Conservation (phyloP, 2,797 vertebrate species). For the Morelia viridis region DNA sequence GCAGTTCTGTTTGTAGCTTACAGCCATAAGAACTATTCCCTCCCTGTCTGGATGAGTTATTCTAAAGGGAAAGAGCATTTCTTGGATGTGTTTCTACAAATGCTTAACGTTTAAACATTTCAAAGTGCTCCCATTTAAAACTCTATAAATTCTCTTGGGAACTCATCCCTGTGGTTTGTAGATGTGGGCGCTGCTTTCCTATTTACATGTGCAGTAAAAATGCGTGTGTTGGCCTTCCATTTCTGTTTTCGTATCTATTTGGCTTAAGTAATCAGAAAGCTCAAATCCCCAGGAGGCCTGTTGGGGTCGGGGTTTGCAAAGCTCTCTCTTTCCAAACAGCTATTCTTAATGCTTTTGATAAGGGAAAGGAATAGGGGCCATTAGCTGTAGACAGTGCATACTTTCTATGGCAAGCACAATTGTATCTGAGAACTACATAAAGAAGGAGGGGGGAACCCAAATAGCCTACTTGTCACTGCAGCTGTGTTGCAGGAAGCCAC, state of each 20-base stretch:
- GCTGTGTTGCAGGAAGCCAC: background rate
- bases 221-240: background rate
- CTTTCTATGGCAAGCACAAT: background rate
- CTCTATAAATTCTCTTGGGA: conserved; percentile 4
- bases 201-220: conserved; percentile 7
- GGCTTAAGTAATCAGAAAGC: background rate
- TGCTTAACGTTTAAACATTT: background rate
- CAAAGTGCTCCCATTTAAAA: conserved; percentile 12
- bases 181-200: background rate
- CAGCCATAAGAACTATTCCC: background rate
- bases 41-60: background rate
- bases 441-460: background rate
- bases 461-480: background rate
- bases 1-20: background rate
- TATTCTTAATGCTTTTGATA: background rate
- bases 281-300: background rate
- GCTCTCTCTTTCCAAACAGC: background rate
- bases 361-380: background rate
- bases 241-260: conserved; percentile 2
- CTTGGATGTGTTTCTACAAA: background rate
- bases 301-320: background rate
- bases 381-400: background rate
- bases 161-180: conserved; percentile 2
- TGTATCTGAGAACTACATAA: background rate
- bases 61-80: background rate